phyloP scores from a whole-genome alignment of 2,113 vertebrate species.

The Potamarius usumacintae region DNA sequence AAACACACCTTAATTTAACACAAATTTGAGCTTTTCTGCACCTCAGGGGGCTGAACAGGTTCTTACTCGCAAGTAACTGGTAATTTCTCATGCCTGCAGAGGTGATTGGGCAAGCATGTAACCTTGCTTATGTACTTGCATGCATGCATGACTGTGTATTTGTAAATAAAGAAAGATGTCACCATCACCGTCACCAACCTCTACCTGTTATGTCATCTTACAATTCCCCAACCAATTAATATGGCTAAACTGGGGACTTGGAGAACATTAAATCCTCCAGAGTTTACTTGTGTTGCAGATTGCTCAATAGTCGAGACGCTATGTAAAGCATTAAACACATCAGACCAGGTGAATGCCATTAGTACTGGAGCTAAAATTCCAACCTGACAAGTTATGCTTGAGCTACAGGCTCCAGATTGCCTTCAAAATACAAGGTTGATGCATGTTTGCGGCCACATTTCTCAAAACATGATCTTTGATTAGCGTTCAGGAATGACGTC shows the following conservation, averaged over 20 bases:
- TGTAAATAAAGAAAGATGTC: too few relatives aligned
- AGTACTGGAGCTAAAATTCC: neutral
- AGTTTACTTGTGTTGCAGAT: neutral
- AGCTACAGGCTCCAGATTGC: neutral
- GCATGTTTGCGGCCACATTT: neutral
- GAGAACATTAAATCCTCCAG: neutral
- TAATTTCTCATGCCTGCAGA: neutral
- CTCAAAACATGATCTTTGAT: neutral
- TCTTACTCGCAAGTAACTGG: constrained; percentile 7
- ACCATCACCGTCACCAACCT: neutral
- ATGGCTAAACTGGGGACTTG: too few relatives aligned
- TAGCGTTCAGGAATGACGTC: neutral
- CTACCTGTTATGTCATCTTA: neutral
- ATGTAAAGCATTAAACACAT: neutral
- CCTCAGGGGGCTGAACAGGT: constrained; percentile 17
- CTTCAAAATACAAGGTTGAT: too few relatives aligned
- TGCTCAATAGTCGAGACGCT: neutral
- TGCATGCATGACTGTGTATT: neutral
- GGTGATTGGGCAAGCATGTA: neutral
- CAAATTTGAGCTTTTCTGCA: neutral
- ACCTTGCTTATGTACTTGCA: neutral
- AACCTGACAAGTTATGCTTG: neutral
- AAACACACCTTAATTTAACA: neutral
- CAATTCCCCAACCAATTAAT: neutral
- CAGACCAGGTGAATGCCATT: neutral